These are phyloP conservation scores for Synchiropus splendidus DNA, from an alignment of 2,113 vertebrate genomes.

Conservation along the genomic window DNA sequence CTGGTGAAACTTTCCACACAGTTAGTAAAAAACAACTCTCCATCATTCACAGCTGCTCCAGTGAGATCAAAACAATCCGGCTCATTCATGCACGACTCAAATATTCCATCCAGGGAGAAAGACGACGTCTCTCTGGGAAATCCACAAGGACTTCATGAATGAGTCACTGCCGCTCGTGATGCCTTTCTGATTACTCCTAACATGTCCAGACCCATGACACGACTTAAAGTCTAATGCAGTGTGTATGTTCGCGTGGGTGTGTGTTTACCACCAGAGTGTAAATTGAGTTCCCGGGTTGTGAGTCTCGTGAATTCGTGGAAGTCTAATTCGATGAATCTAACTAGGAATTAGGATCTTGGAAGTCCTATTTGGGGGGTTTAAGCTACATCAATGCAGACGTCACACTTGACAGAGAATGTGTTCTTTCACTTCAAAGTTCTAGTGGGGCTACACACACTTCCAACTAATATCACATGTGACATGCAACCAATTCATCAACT, in stretches of 20 bases:
- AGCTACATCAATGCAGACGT: neutral
- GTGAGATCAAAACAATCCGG: conserved; percentile 30
- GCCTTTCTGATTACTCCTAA: conserved; percentile 29
- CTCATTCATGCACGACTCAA: conserved; percentile 21
- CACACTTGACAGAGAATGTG: too few species aligned
- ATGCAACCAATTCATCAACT: too few species aligned
- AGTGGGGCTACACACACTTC: too few species aligned
- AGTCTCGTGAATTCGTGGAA: conserved; percentile 50
- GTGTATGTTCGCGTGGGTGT: neutral
- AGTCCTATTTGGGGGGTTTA: too few species aligned
- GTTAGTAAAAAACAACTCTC: conserved; percentile 21
- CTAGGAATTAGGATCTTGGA: too few species aligned
- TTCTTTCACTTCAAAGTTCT: too few species aligned
- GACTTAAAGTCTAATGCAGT: conserved; percentile 23
- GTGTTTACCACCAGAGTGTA: conserved; percentile 19
- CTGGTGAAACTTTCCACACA: too few species aligned
- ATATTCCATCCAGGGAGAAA: conserved; percentile 15
- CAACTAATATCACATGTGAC: too few species aligned
- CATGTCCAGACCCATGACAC: conserved; percentile 5
- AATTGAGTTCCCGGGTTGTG: conserved; percentile 32
- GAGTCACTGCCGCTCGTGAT: conserved; percentile 33
- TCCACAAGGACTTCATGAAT: conserved; percentile 40
- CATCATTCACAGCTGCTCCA: conserved; percentile 28
- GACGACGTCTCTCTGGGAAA: conserved; percentile 22
- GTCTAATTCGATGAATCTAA: conserved; percentile 27